Evolutionary conservation across 2,888 invertebrate species (phyloP).

Genomic region (Pristionchus maxplancki): DNA sequence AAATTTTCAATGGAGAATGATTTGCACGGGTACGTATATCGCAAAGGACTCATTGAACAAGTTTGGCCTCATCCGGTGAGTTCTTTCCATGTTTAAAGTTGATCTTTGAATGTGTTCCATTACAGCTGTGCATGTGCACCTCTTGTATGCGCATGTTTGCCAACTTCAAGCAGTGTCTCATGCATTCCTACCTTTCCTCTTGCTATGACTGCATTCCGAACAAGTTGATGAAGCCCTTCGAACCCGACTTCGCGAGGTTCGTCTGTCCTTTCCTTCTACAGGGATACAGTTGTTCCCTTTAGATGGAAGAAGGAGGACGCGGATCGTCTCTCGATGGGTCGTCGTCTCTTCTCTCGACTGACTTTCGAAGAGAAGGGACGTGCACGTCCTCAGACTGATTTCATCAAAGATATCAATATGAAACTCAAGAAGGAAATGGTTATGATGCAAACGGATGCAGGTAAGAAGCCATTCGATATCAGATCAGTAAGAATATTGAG

Average conservation of each 20-base stretch:
- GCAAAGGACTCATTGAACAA: not conserved
- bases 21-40: not conserved
- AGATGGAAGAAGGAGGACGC: constrained; percentile 29
- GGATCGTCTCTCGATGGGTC: not conserved
- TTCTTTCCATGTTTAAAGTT: not conserved
- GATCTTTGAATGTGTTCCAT: not conserved
- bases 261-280: not conserved
- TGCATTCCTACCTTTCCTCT: not conserved
- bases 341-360: not conserved
- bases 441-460: not conserved
- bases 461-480: not conserved
- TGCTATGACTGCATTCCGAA: not conserved
- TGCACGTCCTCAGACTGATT: not conserved
- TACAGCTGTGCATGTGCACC: not conserved
- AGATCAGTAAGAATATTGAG: not conserved
- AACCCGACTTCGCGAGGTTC: not conserved
- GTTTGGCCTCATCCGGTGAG: not conserved
- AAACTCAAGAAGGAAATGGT: not conserved
- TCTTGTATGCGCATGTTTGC: not conserved
- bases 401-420: not conserved
- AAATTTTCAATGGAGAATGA: not conserved
- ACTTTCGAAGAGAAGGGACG: not conserved
- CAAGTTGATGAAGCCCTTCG: not conserved
- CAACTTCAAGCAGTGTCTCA: not conserved
- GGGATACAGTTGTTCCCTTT: not conserved